A percentile compares a stretch with the other conserved stretches of the same genome.
Conservation (phyloP, 1,140 invertebrate species). For the Rhyzopertha dominica region DNA sequence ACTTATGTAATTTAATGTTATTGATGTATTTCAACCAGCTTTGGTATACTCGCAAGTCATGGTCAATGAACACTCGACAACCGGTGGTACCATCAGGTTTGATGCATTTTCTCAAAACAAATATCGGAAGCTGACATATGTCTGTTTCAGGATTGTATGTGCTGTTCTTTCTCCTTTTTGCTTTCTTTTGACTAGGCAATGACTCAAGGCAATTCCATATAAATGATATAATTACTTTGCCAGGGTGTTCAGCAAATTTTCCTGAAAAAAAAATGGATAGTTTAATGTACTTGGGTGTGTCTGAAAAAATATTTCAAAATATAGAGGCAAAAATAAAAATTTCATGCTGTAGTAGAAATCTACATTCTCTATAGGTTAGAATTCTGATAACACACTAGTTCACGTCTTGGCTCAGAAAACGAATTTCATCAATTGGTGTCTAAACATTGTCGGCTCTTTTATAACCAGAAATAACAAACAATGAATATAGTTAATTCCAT, state of each 20-base stretch:
- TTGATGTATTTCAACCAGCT: conserved; percentile 38
- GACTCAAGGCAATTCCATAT: conserved; percentile 36
- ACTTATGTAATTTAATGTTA: conserved; percentile 41
- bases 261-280: no score
- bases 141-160: conserved; percentile 34
- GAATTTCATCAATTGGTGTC: no score
- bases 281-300: no score
- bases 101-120: conserved; percentile 37
- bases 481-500: no score
- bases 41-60: conserved; percentile 37
- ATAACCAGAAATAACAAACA: no score
- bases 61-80: conserved; percentile 43
- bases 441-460: no score
- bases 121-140: conserved; percentile 31
- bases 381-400: no score
- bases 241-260: conserved; percentile 29
- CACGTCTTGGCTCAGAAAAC: no score
- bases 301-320: no score
- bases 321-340: no score
- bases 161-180: conserved; percentile 21
- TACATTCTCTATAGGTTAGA: no score
- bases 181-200: conserved; percentile 29
- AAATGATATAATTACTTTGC: conserved; percentile 31
- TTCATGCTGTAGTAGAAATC: no score
- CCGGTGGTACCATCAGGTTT: conserved; percentile 21